phyloP scores from a whole-genome alignment of 1,140 invertebrate genomes.

The Holcopasites calliopsidis region DNA sequence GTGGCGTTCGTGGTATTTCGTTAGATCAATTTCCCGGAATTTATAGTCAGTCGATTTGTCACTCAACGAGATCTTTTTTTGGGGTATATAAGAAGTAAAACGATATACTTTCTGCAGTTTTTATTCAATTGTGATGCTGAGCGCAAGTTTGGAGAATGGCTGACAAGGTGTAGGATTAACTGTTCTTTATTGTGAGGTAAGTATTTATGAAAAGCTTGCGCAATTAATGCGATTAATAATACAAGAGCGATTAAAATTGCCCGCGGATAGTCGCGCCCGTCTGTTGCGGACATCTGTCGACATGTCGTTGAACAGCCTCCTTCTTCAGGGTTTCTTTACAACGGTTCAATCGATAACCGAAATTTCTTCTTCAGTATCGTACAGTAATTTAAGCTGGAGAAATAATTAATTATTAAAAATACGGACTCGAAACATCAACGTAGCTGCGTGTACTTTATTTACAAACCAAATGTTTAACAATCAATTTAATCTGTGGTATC shows the following conservation, averaged over 20 bases:
- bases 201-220: neutral
- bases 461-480: too few species aligned
- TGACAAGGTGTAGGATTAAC: neutral
- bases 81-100: neutral
- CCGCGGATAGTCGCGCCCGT: neutral
- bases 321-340: too few species aligned
- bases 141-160: neutral
- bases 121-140: neutral
- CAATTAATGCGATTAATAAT: neutral
- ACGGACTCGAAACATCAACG: too few species aligned
- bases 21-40: neutral
- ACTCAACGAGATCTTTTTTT: neutral
- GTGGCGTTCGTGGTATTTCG: neutral
- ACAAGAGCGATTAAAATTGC: neutral
- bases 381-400: fast-evolving
- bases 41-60: neutral
- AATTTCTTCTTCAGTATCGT: neutral
- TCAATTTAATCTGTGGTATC: too few species aligned
- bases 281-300: neutral
- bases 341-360: conserved; percentile 11
- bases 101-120: neutral
- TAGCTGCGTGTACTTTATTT: too few species aligned
- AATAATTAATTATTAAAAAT: too few species aligned
- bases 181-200: neutral
- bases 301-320: neutral